Evolutionary conservation across 2,888 invertebrate species (phyloP).

Genomic region (Xylophagus ater): DNA sequence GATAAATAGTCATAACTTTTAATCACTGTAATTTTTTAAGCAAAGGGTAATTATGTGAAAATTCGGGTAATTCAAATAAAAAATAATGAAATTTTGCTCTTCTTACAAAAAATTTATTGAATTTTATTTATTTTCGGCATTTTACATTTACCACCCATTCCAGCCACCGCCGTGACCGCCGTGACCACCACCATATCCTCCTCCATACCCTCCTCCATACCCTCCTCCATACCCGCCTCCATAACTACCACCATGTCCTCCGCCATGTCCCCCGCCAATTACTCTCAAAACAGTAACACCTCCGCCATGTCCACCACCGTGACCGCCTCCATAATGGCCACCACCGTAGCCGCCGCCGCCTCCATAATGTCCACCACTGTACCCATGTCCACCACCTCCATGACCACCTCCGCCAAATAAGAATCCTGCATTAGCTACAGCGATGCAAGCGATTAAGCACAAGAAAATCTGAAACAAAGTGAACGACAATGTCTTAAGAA

Average conservation of each 20-base stretch:
- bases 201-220: not conserved
- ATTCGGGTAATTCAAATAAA: no score
- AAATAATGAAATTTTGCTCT: no score
- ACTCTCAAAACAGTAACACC: no score
- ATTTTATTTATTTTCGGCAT: no score
- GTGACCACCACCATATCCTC: not conserved
- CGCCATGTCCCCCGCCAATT: constrained; percentile 4
- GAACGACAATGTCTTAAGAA: no score
- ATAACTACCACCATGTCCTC: constrained; percentile 7
- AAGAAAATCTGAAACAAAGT: not conserved
- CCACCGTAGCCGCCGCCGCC: constrained; percentile 2
- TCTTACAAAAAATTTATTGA: no score
- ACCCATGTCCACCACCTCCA: constrained; percentile 9
- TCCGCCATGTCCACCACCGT: constrained; percentile 8
- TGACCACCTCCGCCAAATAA: not conserved
- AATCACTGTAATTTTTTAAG: no score
- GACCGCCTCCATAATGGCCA: constrained; percentile 9
- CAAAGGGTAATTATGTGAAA: no score
- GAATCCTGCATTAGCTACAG: not conserved
- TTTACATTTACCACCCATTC: no score
- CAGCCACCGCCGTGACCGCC: no score
- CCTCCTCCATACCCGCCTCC: not conserved
- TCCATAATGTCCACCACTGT: constrained; percentile 4
- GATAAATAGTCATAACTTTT: no score
- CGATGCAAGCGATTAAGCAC: not conserved